Evolutionary conservation across 2,113 vertebrate genomes (phyloP).

Genomic region (Dendropsophus ebraccatus): DNA sequence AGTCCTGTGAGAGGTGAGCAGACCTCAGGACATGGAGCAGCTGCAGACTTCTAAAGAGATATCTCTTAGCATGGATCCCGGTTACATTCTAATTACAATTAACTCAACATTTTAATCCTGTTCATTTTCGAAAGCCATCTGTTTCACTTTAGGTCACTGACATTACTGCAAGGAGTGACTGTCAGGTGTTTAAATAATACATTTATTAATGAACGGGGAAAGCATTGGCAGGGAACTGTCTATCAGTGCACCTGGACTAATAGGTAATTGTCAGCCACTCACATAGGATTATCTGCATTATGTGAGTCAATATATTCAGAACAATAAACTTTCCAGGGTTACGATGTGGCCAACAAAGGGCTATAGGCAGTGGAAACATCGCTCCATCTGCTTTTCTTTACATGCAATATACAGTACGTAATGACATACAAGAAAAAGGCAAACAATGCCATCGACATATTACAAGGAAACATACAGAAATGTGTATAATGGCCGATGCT

Average conservation of each 20-base stretch:
- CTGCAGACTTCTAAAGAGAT: background rate
- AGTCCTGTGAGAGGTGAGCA: background rate
- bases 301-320: slow-evolving; percentile 17
- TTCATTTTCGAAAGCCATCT: slow-evolving; percentile 45
- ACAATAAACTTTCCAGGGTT: slow-evolving; percentile 41
- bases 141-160: slow-evolving; percentile 24
- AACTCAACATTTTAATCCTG: background rate
- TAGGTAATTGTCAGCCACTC: slow-evolving; percentile 43
- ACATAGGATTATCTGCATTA: slow-evolving; percentile 32
- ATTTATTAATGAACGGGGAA: slow-evolving; percentile 44
- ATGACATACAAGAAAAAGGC: background rate
- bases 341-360: background rate
- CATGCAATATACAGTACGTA: background rate
- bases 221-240: slow-evolving; percentile 40
- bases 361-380: background rate
- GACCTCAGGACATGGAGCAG: background rate
- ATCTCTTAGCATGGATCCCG: background rate
- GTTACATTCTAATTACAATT: slow-evolving; percentile 8
- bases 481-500: background rate
- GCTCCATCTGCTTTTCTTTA: slow-evolving; percentile 16
- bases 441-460: background rate
- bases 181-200: slow-evolving; percentile 53
- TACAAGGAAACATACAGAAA: background rate
- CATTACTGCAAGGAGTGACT: background rate
- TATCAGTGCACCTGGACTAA: slow-evolving; percentile 43